These are phyloP conservation scores for Conger conger DNA, from an alignment of 2,113 vertebrate genomes.

Conservation along the genomic window DNA sequence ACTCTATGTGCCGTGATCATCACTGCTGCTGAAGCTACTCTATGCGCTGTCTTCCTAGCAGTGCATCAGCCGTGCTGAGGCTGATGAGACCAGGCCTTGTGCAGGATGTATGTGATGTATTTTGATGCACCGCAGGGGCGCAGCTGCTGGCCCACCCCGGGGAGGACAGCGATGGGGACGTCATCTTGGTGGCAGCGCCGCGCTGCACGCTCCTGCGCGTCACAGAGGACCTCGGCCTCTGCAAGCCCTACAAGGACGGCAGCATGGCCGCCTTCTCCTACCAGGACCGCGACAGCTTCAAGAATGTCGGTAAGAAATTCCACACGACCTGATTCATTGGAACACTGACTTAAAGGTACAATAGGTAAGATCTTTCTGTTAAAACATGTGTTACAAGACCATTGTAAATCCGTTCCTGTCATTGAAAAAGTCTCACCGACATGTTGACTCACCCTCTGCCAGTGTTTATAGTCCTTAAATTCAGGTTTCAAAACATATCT, in stretches of 20 bases:
- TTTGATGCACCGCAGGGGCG: constrained; percentile 55
- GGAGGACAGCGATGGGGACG: constrained; percentile 66
- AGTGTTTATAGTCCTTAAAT: too few species aligned
- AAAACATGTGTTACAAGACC: too few species aligned
- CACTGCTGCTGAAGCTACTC: too few species aligned
- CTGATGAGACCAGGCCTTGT: not conserved
- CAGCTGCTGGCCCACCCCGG: constrained; percentile 70
- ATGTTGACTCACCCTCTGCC: too few species aligned
- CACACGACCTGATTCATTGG: not conserved
- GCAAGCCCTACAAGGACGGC: constrained; percentile 58
- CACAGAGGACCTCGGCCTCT: constrained; percentile 70
- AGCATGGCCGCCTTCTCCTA: constrained; percentile 72
- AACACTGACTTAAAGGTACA: too few species aligned
- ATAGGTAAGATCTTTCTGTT: too few species aligned
- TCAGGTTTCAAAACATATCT: too few species aligned
- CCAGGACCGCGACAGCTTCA: constrained; percentile 64
- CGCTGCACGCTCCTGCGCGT: constrained; percentile 66
- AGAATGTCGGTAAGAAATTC: constrained; percentile 48
- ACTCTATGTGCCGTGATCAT: too few species aligned
- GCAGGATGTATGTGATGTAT: too few species aligned
- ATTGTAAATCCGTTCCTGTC: too few species aligned
- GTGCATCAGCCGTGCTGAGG: not conserved
- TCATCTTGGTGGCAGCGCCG: constrained; percentile 70
- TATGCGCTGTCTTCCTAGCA: too few species aligned
- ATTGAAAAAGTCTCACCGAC: too few species aligned